Conservation (phyloP, 2,888 invertebrate species). For the Melinaea menophilus region DNA sequence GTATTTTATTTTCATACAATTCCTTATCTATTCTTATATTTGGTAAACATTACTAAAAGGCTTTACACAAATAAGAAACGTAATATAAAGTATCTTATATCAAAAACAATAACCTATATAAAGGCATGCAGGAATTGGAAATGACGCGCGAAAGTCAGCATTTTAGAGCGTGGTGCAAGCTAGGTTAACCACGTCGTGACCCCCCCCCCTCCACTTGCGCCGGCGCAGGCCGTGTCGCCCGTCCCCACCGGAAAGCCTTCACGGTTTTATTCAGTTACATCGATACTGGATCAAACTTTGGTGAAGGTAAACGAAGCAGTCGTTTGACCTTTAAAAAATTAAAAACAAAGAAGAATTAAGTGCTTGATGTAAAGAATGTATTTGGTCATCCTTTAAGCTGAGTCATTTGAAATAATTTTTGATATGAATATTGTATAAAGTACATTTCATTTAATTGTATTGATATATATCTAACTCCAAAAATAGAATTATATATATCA, state of each 20-base stretch:
- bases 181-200: constrained; percentile 72
- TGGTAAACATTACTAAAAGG: no score
- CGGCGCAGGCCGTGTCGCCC: constrained; percentile 32
- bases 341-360: neutral
- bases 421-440: no score
- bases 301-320: constrained; percentile 25
- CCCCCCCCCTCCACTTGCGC: constrained; percentile 35
- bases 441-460: no score
- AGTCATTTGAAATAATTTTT: neutral
- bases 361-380: no score
- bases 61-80: no score
- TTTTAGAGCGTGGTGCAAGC: constrained; percentile 51
- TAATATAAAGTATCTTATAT: no score
- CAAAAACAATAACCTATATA: constrained; percentile 7
- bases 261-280: constrained; percentile 39
- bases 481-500: no score
- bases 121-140: constrained; percentile 26
- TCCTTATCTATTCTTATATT: no score
- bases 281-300: constrained; percentile 32
- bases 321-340: constrained; percentile 26
- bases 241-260: constrained; percentile 41
- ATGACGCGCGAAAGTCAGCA: constrained; percentile 47
- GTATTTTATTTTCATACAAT: no score
- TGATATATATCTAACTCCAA: no score
- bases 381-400: neutral